Evolutionary conservation across 2,113 vertebrate species (phyloP), one percentile per base, ranked within the genome.

Genomic region (Falco punctatus): DNA sequence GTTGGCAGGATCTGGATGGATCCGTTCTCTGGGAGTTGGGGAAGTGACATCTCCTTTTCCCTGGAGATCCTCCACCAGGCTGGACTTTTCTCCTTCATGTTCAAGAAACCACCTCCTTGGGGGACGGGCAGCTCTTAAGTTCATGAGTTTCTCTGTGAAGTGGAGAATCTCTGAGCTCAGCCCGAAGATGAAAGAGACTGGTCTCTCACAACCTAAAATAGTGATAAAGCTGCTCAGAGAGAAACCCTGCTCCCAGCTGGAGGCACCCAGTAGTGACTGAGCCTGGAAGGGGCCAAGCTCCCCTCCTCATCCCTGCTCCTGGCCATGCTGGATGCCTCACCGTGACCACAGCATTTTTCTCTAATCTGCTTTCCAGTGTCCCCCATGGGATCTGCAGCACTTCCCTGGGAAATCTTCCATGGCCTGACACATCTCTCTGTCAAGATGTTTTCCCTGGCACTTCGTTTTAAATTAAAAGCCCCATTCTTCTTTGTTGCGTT

Each of bases 281-380:
- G 86, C 26, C 54, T 75, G 86, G 54, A 64, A 33, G 38, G 40
- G 69, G 9, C 59, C 42, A 4, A 46, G 18, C 13, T 54, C 24
- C 61, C 22, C 26, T 46, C 3, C 15, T 11, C 9, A 5, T 10
- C 52, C 20, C 52, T 35, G 30, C 51, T 55, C 51, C 71, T 6
- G 5, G 26, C 52, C 4, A 1, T 12, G 38, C 35, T 22, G 35
- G 57, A 5, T 28, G 23, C 18, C 49, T 48, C 64, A 26, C 57
- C 5, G 0, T 4, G 7, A 44, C 48, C 46, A 10, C 32, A 42
- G 23, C 6, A 0, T 3, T 30, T n/a, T 33, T 33, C 58, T 42
- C 35, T 83, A 10, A 27, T 33, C 35, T 51, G 30, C 10, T 90
- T 70, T 59, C 3, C 8, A 35, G 22, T 26, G 15, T 15, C 48